These are phyloP conservation scores for Drosophila ambigua DNA, from an alignment of 1,140 invertebrate species.

Conservation along the genomic window DNA sequence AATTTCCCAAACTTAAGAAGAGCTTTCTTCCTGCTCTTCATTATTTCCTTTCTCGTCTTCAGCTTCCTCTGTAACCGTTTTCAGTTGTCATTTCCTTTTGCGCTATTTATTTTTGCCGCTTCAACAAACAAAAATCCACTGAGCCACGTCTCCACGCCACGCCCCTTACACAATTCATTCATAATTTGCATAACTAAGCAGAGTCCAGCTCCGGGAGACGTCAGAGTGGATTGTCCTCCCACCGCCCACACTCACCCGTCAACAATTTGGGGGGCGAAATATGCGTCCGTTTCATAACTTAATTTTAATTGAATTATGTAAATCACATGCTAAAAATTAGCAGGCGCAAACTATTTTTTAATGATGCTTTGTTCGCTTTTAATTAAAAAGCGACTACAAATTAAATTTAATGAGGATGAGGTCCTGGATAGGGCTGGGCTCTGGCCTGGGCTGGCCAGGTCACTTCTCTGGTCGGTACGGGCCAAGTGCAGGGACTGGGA, in stretches of 20 bases:
- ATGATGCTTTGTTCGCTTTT: conserved; percentile 70
- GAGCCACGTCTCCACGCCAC: conserved; percentile 5
- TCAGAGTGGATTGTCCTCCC: conserved; percentile 40
- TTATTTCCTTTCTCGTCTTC: background rate
- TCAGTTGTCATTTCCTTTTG: conserved; percentile 63
- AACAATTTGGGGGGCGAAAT: conserved; percentile 50
- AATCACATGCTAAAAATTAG: conserved; percentile 79
- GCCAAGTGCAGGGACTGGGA: too few relatives aligned
- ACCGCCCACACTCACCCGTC: background rate
- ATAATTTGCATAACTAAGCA: conserved; percentile 60
- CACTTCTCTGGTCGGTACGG: too few relatives aligned
- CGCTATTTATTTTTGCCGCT: conserved; percentile 76
- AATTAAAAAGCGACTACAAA: conserved; percentile 76
- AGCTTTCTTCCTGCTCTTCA: conserved; percentile 1
- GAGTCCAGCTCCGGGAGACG: conserved; percentile 21
- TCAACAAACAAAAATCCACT: conserved; percentile 69
- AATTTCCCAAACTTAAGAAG: background rate
- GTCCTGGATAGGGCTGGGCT: background rate
- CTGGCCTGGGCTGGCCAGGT: background rate
- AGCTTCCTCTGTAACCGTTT: conserved; percentile 1
- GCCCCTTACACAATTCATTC: conserved; percentile 38
- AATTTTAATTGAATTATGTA: conserved; percentile 82
- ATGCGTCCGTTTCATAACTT: conserved; percentile 74
- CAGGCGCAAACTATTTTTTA: conserved; percentile 81
- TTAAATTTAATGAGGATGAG: conserved; percentile 70